These are phyloP conservation scores for Sericinus montela DNA, from an alignment of 2,888 invertebrate genomes.

Conservation along the genomic window DNA sequence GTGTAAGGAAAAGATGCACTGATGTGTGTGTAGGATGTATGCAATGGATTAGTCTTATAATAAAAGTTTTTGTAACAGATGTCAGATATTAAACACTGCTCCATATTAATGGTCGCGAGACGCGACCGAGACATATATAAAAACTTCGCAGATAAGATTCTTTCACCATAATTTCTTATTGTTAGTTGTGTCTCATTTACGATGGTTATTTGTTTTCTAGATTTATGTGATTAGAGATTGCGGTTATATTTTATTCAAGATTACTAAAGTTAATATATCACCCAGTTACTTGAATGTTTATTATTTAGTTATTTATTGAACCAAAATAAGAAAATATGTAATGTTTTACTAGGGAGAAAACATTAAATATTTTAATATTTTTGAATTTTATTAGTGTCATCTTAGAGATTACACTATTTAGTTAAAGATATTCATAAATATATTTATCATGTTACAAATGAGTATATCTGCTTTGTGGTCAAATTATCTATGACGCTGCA, in stretches of 20 bases:
- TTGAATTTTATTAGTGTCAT: no score
- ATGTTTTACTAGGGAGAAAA: no score
- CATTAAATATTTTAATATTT: no score
- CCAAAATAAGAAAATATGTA: no score
- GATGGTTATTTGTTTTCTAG: constrained; percentile 19
- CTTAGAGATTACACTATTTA: no score
- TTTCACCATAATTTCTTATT: constrained; percentile 43
- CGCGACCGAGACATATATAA: constrained; percentile 69
- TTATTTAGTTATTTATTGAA: no score
- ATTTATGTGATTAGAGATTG: constrained; percentile 36
- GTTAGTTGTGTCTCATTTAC: constrained; percentile 9
- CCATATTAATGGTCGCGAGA: constrained; percentile 71
- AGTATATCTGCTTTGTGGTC: no score
- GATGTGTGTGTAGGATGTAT: constrained; percentile 48
- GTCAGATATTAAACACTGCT: constrained; percentile 77
- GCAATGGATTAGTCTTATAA: constrained; percentile 79
- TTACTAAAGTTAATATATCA: no score
- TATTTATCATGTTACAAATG: no score
- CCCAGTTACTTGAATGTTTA: no score
- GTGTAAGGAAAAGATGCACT: constrained; percentile 32
- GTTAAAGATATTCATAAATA: no score
- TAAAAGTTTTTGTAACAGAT: constrained; percentile 80
- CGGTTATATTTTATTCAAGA: no score
- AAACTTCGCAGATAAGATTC: constrained; percentile 71
- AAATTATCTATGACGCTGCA: constrained; percentile 1